phyloP scores from a whole-genome alignment of 1,140 invertebrate species.

The Cyrtorhinus lividipennis region DNA sequence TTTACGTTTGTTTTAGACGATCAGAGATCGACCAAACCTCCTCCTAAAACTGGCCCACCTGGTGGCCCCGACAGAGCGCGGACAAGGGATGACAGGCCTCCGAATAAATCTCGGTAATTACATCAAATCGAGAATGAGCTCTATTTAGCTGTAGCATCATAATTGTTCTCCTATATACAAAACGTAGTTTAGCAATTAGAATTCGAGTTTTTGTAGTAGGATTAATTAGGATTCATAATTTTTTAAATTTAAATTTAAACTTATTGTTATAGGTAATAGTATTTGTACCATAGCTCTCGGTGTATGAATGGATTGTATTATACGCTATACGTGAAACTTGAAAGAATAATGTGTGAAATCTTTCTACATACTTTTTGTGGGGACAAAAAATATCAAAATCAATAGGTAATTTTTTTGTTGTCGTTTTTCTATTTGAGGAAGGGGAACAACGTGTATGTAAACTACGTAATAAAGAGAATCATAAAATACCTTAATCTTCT shows the following conservation, averaged over 20 bases:
- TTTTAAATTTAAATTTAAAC: not conserved
- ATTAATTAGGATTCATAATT: not conserved
- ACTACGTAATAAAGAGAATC: too few relatives aligned
- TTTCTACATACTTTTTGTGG: not conserved
- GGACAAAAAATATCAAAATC: not conserved
- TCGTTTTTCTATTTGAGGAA: too few relatives aligned
- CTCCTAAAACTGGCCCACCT: not conserved
- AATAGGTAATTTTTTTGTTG: not conserved
- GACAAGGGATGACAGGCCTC: not conserved
- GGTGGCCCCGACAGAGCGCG: not conserved
- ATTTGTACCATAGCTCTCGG: too few relatives aligned
- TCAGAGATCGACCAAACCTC: not conserved
- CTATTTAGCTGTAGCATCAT: not conserved
- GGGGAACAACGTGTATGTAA: too few relatives aligned
- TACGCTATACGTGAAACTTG: too few relatives aligned
- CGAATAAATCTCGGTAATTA: constrained; percentile 1
- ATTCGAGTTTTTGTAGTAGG: not conserved
- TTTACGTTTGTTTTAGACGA: constrained; percentile 12
- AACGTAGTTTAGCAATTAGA: not conserved
- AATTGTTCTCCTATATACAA: too few relatives aligned
- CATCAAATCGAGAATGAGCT: not conserved
- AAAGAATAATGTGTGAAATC: not conserved
- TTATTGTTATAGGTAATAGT: not conserved
- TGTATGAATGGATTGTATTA: too few relatives aligned
- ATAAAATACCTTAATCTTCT: not conserved